A percentile compares a stretch with the other conserved stretches of the same genome.
Conservation (phyloP, 2,888 invertebrate genomes). For the Temnothorax rugatulus region DNA sequence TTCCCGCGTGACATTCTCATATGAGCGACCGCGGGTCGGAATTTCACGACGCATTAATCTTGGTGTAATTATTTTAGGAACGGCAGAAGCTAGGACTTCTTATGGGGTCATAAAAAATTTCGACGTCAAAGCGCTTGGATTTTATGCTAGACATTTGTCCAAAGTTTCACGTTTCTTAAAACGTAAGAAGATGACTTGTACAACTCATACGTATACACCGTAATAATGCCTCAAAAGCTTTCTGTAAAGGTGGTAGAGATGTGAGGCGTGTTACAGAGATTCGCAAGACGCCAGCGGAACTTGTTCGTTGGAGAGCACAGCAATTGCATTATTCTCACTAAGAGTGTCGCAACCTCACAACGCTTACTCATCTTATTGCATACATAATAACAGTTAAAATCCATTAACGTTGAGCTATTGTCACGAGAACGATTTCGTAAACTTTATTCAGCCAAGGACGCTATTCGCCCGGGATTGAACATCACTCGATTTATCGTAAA, state of each 20-base stretch:
- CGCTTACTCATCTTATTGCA: constrained; percentile 27
- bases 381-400: constrained; percentile 37
- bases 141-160: neutral
- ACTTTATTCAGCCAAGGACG: neutral
- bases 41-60: constrained; percentile 5
- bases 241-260: neutral
- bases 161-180: neutral
- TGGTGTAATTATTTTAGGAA: constrained; percentile 20
- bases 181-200: neutral
- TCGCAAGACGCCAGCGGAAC: neutral
- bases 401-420: constrained; percentile 32
- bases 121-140: neutral
- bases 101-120: neutral
- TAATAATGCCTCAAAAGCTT: constrained; percentile 1
- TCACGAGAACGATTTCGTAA: constrained; percentile 22
- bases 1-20: constrained; percentile 17
- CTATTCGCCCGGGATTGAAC: constrained; percentile 16
- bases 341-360: constrained; percentile 22
- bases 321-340: constrained; percentile 48
- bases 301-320: constrained; percentile 30
- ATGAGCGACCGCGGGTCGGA: neutral
- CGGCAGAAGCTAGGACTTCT: neutral
- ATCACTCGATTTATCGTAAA: constrained; percentile 31
- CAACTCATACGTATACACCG: neutral
- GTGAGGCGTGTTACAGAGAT: neutral